Conservation (phyloP, 2,797 vertebrate species). For the Poecilia wingei region DNA sequence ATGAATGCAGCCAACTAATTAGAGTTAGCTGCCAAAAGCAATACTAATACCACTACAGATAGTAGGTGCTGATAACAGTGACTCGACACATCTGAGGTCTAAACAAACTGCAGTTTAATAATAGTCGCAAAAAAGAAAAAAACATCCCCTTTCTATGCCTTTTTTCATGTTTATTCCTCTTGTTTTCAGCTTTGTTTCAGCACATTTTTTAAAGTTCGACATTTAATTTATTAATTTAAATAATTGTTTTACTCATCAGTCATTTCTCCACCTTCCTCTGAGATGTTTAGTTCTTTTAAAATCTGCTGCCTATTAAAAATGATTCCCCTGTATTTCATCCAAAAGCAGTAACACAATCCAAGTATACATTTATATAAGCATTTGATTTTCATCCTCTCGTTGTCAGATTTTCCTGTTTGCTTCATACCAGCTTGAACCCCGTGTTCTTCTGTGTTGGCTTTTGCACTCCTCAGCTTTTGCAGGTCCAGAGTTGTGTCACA, state of each 20-base stretch:
- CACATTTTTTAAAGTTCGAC: background rate
- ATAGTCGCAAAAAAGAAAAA: background rate
- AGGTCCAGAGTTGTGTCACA: background rate
- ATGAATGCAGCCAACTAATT: background rate
- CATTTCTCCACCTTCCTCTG: background rate
- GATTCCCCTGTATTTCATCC: background rate
- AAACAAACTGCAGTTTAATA: background rate
- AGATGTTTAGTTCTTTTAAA: background rate
- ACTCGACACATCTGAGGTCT: background rate
- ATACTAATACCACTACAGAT: background rate
- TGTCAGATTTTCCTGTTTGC: background rate
- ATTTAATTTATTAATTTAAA: background rate
- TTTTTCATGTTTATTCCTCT: background rate
- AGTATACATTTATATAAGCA: background rate
- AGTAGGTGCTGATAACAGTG: background rate
- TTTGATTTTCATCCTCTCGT: background rate
- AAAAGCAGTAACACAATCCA: background rate
- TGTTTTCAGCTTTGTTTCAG: background rate
- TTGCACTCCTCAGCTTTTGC: constrained; percentile 1
- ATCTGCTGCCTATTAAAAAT: background rate
- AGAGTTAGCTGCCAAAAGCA: background rate
- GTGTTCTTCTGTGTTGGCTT: background rate
- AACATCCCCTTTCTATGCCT: too few relatives aligned
- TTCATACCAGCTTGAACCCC: background rate
- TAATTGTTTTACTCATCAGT: background rate